Conservation (phyloP, 1,140 invertebrate species). For the Centruroides vittatus region DNA sequence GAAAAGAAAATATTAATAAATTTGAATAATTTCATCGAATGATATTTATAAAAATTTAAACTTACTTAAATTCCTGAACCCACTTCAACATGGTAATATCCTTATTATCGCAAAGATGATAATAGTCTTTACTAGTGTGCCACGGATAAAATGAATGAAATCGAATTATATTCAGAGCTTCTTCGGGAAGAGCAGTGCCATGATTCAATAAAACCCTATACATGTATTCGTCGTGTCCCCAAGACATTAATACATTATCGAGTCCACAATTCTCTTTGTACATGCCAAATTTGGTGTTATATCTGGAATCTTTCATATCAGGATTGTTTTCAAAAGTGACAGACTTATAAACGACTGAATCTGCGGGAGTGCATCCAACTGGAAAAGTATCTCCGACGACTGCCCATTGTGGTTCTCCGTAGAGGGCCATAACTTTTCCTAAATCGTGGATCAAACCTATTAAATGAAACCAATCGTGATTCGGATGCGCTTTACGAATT, state of each 20-base stretch:
- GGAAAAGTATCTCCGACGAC: conserved; percentile 92
- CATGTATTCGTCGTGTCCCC: conserved; percentile 94
- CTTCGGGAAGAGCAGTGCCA: conserved; percentile 60
- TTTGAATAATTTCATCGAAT: too few species aligned
- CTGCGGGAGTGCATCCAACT: conserved; percentile 74
- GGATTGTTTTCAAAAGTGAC: conserved; percentile 60
- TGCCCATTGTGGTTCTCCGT: conserved; percentile 84
- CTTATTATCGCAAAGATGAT: conserved; percentile 52
- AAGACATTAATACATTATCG: conserved; percentile 79
- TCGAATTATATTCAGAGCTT: conserved; percentile 62
- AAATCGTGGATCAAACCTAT: conserved; percentile 89
- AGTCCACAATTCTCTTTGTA: conserved; percentile 79
- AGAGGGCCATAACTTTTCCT: conserved; percentile 79
- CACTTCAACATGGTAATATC: conserved; percentile 66
- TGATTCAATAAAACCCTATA: conserved; percentile 65
- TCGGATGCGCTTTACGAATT: conserved; percentile 65
- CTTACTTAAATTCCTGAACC: conserved; percentile 79
- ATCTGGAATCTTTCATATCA: conserved; percentile 39
- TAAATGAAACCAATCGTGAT: conserved; percentile 82
- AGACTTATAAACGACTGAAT: conserved; percentile 71
- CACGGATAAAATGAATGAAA: conserved; percentile 94
- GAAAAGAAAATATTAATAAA: conserved; percentile 18
- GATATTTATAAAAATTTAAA: conserved; percentile 8
- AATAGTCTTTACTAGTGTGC: conserved; percentile 71
- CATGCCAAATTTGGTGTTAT: conserved; percentile 74